Conservation (phyloP, 2,888 invertebrate genomes). For the Synergus itoensis region DNA sequence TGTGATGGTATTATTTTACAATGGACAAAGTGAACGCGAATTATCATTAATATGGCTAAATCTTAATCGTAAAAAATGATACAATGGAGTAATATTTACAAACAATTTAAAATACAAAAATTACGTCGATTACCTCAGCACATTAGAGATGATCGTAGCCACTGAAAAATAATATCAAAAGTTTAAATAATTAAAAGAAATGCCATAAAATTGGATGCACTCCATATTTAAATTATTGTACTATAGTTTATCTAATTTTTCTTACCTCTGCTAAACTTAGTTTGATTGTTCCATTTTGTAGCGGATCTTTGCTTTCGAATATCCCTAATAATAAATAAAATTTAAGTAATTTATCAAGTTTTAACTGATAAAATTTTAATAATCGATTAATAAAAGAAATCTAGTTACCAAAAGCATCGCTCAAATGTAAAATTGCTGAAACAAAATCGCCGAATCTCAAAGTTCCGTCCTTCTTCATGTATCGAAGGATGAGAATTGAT, state of each 20-base stretch:
- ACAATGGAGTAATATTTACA: constrained; percentile 70
- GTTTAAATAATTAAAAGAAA: constrained; percentile 26
- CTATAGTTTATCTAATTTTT: constrained; percentile 47
- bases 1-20: constrained; percentile 55
- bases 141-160: constrained; percentile 86
- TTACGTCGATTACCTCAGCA: constrained; percentile 79
- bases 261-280: constrained; percentile 89
- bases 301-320: constrained; percentile 88
- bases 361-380: background rate
- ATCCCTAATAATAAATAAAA: constrained; percentile 78
- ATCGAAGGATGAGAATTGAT: constrained; percentile 89
- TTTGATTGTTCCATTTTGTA: constrained; percentile 90
- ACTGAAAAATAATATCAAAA: constrained; percentile 81
- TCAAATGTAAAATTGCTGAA: constrained; percentile 91
- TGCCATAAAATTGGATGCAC: background rate
- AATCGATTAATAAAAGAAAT: background rate
- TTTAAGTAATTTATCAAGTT: background rate
- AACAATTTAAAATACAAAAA: constrained; percentile 58
- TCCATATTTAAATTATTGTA: background rate
- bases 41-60: constrained; percentile 73
- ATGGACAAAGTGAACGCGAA: constrained; percentile 53
- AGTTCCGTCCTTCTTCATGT: constrained; percentile 96
- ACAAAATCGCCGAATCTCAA: constrained; percentile 95
- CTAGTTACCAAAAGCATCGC: constrained; percentile 90
- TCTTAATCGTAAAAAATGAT: constrained; percentile 40